Conservation (phyloP, 2,113 vertebrate genomes). For the Excalfactoria chinensis region DNA sequence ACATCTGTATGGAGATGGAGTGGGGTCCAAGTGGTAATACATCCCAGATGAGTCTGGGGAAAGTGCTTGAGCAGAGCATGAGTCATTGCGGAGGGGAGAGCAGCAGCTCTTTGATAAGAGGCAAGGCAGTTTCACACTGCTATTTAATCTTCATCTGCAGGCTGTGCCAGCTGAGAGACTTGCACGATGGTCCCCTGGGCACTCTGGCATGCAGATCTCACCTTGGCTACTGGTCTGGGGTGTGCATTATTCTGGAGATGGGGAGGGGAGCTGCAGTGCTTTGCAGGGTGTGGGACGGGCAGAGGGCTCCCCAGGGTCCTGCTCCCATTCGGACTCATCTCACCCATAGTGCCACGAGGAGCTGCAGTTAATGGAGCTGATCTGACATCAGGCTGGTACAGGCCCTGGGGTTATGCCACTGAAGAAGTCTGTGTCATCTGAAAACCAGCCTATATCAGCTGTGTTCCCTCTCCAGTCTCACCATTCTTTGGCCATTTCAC, state of each 20-base stretch:
- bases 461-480: not conserved
- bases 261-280: not conserved
- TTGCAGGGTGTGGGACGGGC: not conserved
- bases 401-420: not conserved
- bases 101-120: conserved; percentile 24
- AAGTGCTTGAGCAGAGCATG: conserved; percentile 18
- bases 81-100: not conserved
- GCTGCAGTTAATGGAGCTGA: not conserved
- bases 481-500: not conserved
- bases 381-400: not conserved
- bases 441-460: too few species aligned
- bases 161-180: not conserved
- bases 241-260: accelerated
- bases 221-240: not conserved
- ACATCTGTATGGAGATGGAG: conserved; percentile 66
- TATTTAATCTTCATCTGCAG: not conserved
- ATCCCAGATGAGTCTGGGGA: conserved; percentile 70
- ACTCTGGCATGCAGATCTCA: accelerated
- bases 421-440: not conserved
- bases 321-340: not conserved
- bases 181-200: not conserved
- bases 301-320: not conserved
- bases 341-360: accelerated
- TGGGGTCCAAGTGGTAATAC: conserved; percentile 60
- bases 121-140: not conserved